phyloP scores from a whole-genome alignment of 1,140 invertebrate genomes.

The Ostrea denselamellosa region DNA sequence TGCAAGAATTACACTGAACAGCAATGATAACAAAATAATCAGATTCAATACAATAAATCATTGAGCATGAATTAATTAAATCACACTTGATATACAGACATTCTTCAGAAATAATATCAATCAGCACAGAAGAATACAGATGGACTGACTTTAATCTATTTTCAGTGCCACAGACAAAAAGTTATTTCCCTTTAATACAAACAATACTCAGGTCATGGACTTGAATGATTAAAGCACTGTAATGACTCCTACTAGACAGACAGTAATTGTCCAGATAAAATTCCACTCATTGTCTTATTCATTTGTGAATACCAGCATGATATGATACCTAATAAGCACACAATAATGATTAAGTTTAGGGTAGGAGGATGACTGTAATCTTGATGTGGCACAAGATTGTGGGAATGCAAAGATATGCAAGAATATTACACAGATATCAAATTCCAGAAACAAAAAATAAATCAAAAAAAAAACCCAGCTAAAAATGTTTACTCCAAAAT shows the following conservation, averaged over 20 bases:
- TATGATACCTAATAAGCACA: constrained; percentile 32
- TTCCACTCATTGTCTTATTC: constrained; percentile 2
- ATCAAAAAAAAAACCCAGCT: not conserved
- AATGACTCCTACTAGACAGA: not conserved
- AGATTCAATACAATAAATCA: not conserved
- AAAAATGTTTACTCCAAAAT: not conserved
- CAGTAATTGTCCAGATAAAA: constrained; percentile 21
- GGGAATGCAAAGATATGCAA: constrained; percentile 13
- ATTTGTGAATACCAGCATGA: constrained; percentile 12
- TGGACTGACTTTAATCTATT: not conserved
- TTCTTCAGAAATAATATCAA: not conserved
- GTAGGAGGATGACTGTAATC: not conserved
- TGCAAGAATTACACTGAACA: too few relatives aligned
- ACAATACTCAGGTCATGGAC: not conserved
- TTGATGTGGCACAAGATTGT: not conserved
- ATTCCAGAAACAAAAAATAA: not conserved
- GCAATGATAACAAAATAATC: not conserved
- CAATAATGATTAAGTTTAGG: not conserved
- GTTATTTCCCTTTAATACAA: not conserved
- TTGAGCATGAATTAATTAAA: not conserved
- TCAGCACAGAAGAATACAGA: not conserved
- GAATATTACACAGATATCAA: not conserved
- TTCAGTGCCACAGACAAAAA: not conserved
- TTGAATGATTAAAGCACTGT: not conserved
- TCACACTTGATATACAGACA: not conserved